phyloP scores from a whole-genome alignment of 2,113 vertebrate genomes.

The Morone chrysops region DNA sequence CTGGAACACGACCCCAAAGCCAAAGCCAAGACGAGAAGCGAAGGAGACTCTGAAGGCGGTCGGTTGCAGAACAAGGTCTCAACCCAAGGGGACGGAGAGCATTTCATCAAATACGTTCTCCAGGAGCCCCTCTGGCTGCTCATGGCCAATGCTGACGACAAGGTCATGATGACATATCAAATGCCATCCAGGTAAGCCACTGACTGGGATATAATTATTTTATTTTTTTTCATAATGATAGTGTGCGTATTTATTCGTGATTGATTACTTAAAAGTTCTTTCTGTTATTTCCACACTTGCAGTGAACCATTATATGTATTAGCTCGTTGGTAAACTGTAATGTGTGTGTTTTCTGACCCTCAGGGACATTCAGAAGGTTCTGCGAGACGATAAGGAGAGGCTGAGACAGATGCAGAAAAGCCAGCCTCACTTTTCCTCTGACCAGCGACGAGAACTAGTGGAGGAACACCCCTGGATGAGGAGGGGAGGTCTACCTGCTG shows the following conservation, averaged over 20 bases:
- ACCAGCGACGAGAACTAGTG: constrained; percentile 89
- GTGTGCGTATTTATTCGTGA: neutral
- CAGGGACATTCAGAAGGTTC: constrained; percentile 88
- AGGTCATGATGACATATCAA: constrained; percentile 95
- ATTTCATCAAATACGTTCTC: constrained; percentile 86
- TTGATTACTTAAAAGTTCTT: neutral
- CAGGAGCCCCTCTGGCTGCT: constrained; percentile 94
- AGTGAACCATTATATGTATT: neutral
- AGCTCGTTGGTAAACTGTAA: neutral
- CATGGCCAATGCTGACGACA: constrained; percentile 89
- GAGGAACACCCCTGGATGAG: constrained; percentile 94
- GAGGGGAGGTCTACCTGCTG: constrained; percentile 87
- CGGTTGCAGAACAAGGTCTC: constrained; percentile 57
- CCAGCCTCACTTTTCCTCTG: constrained; percentile 91
- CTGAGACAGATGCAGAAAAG: constrained; percentile 90
- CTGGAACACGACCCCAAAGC: constrained; percentile 88
- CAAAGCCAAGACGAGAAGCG: constrained; percentile 50
- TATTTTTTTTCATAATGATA: too few species aligned
- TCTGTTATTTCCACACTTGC: too few species aligned
- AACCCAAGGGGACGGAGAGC: constrained; percentile 71
- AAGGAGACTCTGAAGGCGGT: constrained; percentile 48
- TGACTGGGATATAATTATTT: neutral
- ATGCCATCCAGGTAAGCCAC: constrained; percentile 89
- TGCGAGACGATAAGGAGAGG: constrained; percentile 90
- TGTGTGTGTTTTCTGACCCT: constrained; percentile 9